Evolutionary conservation across 2,888 invertebrate genomes (phyloP), one percentile per base, ranked within the genome.

Genomic region (Cantharis rufa): DNA sequence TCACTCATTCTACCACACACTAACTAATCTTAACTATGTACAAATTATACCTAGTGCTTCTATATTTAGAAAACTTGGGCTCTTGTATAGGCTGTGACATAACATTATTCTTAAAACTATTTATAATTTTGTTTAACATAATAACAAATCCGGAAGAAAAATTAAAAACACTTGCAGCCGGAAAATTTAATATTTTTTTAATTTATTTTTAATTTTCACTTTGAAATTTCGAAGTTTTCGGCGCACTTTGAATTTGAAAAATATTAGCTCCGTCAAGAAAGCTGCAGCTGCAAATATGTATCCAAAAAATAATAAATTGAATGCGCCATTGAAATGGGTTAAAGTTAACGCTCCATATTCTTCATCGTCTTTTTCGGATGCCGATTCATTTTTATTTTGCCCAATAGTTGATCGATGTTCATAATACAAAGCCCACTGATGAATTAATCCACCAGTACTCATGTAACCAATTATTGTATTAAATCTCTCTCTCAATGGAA

Each of bases 401-500:
- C 9, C 0, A 5, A 16, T 21, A 11, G 62, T 28, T 15, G 15
- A 16, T 13, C 16, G n/a, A n/a, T 61, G 16, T 62, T 75, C 32
- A 64, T 79, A 80, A n/a, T 71, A 16, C 10, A 74, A 61, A 62
- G 88, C 85, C 62, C 91, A 87, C 71, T 87, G 89, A 0, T 83
- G 84, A 62, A 89, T 89, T 0, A 91, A 82, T 0, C 92, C 92
- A 73, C 87, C 85, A 64, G 91, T 90, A 61, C 89, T 88, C 79
- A 91, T 88, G 5, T 85, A 77, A 0, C 87, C 84, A 62, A 92
- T 87, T 1, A 88, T 86, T 21, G 82, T 81, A 13, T 91, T 90
- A 83, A 92, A 89, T 32, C 87, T 85, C 5, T 83, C 82, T 78
- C 91, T 86, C 71, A 91, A 89, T 0, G 91, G 90, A 80, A 91